Evolutionary conservation across 2,888 invertebrate genomes (phyloP).

Genomic region (Tetanocera ferruginea): DNA sequence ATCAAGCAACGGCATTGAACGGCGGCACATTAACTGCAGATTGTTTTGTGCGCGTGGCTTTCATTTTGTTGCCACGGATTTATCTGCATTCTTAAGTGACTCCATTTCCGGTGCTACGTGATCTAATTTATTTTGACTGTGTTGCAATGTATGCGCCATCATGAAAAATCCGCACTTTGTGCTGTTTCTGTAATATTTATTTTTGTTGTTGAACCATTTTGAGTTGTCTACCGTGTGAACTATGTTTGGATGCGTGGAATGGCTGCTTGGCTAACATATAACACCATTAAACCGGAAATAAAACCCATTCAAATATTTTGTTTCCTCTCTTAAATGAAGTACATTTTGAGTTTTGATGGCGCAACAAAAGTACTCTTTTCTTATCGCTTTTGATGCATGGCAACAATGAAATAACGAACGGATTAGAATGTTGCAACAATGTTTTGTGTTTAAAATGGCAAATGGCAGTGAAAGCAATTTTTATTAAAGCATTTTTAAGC

Average conservation of each 20-base stretch:
- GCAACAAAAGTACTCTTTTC: not conserved
- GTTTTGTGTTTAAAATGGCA: not conserved
- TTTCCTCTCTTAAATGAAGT: not conserved
- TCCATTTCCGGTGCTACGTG: constrained; percentile 58
- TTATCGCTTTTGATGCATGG: not conserved
- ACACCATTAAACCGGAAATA: constrained; percentile 24
- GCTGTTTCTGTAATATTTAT: not conserved
- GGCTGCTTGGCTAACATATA: not conserved
- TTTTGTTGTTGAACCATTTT: not conserved
- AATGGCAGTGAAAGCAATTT: too few species aligned
- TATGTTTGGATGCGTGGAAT: not conserved
- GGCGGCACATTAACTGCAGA: not conserved
- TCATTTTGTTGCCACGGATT: constrained; percentile 59
- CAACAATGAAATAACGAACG: not conserved
- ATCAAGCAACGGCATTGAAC: not conserved
- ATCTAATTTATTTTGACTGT: constrained; percentile 51
- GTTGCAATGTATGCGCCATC: constrained; percentile 22
- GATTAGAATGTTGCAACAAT: too few species aligned
- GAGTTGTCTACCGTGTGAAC: not conserved
- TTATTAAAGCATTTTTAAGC: too few species aligned
- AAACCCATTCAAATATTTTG: not conserved
- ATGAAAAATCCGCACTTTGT: not conserved
- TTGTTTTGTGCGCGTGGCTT: constrained; percentile 49
- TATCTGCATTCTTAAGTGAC: constrained; percentile 56
- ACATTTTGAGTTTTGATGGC: constrained; percentile 10